Evolutionary conservation across 2,113 vertebrate genomes (phyloP), one percentile per base, ranked within the genome.

Genomic region (Glaucidium brasilianum): DNA sequence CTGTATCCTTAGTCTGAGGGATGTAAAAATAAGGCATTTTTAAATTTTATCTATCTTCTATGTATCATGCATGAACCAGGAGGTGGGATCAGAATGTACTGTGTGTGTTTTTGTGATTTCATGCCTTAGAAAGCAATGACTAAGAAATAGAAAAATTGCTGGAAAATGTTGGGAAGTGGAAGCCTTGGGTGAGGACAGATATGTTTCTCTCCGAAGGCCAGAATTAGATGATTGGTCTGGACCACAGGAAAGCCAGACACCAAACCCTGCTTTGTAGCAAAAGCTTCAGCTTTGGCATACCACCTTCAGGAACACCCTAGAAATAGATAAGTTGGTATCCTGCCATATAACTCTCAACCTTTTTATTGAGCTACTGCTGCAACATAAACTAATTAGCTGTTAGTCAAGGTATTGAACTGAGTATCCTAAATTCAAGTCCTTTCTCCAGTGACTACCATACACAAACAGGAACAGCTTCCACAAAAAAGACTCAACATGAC

Each of bases 21-120:
- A 76, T 93, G 29, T 62, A 79, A 93, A 94, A 88, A 72, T 52
- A 81, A 68, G 45, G 16, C 37, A 58, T 95, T 96, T 89, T 84
- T 37, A 82, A 45, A 47, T 92, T 94, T 95, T 86, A 71, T 83
- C 59, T 74, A 11, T 67, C 53, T 86, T 58, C 37, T n/a, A 52
- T 47, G 18, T 47, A 21, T 47, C 45, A 86, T 71, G 41, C 29
- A 8, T 37, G 34, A 92, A 52, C 37, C 56, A 87, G 62, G 26
- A 92, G 26, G 15, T 85, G 52, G 81, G 84, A 94, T 89, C 76
- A 84, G 90, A 60, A 32, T 29, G 21, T 52, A 72, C 21, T 78
- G 5, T 56, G 60, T 63, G 15, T 19, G 16, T 27, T 16, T 37
- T 94, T 89, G 76, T n/a, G 59, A 86, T 88, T 96, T 88, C 64